Conservation (phyloP, 2,113 vertebrate species). For the Otolemur garnettii region DNA sequence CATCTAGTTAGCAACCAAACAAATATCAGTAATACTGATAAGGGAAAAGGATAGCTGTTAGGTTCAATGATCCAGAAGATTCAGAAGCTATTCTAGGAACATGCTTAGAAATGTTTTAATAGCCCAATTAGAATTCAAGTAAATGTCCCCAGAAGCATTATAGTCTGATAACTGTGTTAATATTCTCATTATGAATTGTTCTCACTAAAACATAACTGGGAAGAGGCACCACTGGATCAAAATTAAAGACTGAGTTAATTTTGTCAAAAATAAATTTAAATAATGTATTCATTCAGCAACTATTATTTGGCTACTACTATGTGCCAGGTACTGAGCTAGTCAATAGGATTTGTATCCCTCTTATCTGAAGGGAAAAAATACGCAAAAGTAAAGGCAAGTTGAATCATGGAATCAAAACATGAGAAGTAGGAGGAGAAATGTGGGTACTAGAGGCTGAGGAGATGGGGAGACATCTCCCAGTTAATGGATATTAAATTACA, state of each 20-base stretch:
- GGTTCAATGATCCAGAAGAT: background rate
- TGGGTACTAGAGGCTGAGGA: background rate
- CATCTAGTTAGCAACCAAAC: constrained; percentile 6
- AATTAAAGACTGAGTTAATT: constrained; percentile 46
- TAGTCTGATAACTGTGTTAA: constrained; percentile 6
- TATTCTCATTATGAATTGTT: constrained; percentile 4
- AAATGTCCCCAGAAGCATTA: constrained; percentile 44
- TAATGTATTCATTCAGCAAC: constrained; percentile 38
- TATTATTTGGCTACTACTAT: constrained; percentile 37
- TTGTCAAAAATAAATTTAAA: constrained; percentile 60
- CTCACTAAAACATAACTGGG: constrained; percentile 45
- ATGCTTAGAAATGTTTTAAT: constrained; percentile 52
- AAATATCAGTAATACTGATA: constrained; percentile 23
- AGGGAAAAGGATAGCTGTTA: background rate
- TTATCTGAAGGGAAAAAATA: background rate
- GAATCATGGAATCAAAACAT: background rate
- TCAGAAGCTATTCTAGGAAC: constrained; percentile 53
- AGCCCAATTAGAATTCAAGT: constrained; percentile 60
- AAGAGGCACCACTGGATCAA: constrained; percentile 33
- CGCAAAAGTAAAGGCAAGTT: background rate
- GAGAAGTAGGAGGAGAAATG: background rate
- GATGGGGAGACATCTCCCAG: background rate
- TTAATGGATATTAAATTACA: background rate
- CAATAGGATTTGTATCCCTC: background rate
- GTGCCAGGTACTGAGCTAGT: background rate